These are phyloP conservation scores for Chelonoidis abingdonii DNA, from an alignment of 2,113 vertebrate species.

Conservation along the genomic window DNA sequence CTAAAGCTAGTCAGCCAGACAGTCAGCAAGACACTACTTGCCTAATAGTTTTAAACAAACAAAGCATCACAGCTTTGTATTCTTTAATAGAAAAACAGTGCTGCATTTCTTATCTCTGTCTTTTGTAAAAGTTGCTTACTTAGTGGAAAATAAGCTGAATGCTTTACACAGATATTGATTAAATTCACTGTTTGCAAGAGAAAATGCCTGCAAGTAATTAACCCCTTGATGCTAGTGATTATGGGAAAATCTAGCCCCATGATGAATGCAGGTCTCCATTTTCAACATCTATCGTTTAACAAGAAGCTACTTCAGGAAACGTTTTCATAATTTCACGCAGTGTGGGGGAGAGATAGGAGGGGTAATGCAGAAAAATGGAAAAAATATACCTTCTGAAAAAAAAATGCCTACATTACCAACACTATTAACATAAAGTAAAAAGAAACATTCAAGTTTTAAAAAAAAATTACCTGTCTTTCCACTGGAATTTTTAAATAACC, in stretches of 20 bases:
- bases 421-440: neutral
- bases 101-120: neutral
- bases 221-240: neutral
- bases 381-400: neutral
- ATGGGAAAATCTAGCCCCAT: neutral
- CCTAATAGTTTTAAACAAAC: neutral
- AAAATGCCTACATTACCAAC: neutral
- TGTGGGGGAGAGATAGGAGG: neutral
- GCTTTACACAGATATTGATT: slow-evolving; percentile 9
- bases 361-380: neutral
- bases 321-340: neutral
- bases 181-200: slow-evolving; percentile 5
- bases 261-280: neutral
- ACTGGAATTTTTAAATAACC: neutral
- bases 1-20: neutral
- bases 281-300: slow-evolving; percentile 8
- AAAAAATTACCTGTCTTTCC: neutral
- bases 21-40: neutral
- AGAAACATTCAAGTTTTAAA: neutral
- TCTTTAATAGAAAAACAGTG: neutral
- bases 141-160: neutral
- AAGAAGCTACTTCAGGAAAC: slow-evolving; percentile 4
- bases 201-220: slow-evolving; percentile 7
- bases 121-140: neutral
- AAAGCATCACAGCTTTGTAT: neutral